Percentiles rank a stretch among this genome's conserved stretches.
phyloP scores from a whole-genome alignment of 2,113 vertebrate genomes.

The Pungitius pungitius region DNA sequence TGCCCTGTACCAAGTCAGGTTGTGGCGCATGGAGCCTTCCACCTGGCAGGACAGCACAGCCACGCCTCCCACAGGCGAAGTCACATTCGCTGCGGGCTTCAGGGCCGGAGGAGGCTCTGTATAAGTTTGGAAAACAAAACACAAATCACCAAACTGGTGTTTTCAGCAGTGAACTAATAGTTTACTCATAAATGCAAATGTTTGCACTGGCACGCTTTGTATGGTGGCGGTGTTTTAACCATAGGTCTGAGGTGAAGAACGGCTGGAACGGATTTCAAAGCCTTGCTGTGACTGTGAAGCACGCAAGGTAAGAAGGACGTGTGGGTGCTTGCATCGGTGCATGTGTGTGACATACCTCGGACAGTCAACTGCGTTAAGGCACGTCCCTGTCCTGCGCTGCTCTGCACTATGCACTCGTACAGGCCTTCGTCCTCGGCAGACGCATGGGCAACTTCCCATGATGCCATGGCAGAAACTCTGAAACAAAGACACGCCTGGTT shows the following conservation, averaged over 20 bases:
- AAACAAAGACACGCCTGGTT: conserved; percentile 41
- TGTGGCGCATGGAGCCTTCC: conserved; percentile 82
- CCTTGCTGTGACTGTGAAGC: conserved; percentile 4
- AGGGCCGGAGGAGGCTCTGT: conserved; percentile 86
- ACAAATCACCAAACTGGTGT: conserved; percentile 37
- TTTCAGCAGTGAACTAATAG: conserved; percentile 53
- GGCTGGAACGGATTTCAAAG: conserved; percentile 52
- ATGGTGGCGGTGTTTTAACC: conserved; percentile 33
- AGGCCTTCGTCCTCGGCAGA: conserved; percentile 84
- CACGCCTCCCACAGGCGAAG: conserved; percentile 77
- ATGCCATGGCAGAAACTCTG: conserved; percentile 84
- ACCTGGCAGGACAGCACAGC: conserved; percentile 85
- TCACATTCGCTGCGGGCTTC: conserved; percentile 81
- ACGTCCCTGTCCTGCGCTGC: conserved; percentile 80
- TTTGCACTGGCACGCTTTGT: conserved; percentile 47
- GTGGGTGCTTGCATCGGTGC: not conserved
- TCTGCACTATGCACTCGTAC: conserved; percentile 86
- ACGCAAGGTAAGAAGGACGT: not conserved
- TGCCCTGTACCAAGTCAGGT: conserved; percentile 87
- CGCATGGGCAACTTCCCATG: conserved; percentile 85
- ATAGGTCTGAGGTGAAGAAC: conserved; percentile 18
- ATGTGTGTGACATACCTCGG: conserved; percentile 79
- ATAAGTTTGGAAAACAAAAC: conserved; percentile 25
- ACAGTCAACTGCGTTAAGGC: conserved; percentile 82
- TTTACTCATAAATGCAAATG: conserved; percentile 56